Evolutionary conservation across 2,797 vertebrate genomes (phyloP).

Genomic region (Mus minutoides): DNA sequence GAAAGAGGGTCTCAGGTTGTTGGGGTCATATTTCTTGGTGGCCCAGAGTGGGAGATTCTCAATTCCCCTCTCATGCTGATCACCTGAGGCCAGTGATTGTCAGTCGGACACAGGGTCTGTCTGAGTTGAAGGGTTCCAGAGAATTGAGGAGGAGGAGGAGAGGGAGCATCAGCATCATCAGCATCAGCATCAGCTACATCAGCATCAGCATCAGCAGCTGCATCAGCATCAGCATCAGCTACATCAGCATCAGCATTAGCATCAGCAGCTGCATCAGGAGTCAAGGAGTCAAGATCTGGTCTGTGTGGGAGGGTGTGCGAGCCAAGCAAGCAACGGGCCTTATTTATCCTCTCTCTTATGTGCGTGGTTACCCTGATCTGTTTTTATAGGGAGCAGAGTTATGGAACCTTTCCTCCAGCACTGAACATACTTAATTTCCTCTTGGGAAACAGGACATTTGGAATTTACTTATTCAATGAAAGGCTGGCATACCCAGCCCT

Average conservation of each 20-base stretch:
- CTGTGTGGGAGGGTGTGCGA: no score
- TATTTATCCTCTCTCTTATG: neutral
- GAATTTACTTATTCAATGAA: neutral
- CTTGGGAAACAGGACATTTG: neutral
- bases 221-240: neutral
- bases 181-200: neutral
- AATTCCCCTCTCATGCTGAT: neutral
- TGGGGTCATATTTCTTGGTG: neutral
- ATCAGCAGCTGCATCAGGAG: neutral
- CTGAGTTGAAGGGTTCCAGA: neutral
- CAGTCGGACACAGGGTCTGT: neutral
- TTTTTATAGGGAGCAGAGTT: neutral
- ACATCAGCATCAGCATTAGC: no score
- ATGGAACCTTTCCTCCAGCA: neutral
- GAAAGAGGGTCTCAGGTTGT: neutral
- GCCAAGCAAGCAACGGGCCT: neutral
- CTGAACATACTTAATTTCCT: neutral
- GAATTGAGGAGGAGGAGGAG: neutral
- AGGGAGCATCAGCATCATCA: neutral
- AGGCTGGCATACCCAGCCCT: neutral
- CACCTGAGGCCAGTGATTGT: neutral
- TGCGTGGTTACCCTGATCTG: neutral
- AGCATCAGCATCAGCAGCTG: no score
- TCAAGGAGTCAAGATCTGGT: neutral
- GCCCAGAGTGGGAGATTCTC: neutral